Percentiles rank a stretch among this genome's conserved stretches.
These are phyloP conservation scores for Sclerodermus sp. DNA, from an alignment of 2,888 invertebrate species.

Conservation along the genomic window DNA sequence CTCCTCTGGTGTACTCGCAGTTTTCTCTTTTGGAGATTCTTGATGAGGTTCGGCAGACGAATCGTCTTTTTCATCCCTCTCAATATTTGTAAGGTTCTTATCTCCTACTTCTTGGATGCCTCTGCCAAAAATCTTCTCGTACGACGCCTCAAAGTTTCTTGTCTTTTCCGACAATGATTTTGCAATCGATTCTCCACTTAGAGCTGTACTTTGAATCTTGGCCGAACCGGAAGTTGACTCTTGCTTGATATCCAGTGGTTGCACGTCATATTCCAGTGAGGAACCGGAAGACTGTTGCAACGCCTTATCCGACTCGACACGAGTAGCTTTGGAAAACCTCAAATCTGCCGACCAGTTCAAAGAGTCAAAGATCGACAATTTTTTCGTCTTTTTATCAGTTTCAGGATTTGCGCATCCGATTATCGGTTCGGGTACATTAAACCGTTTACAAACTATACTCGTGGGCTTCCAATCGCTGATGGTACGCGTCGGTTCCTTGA, in stretches of 20 bases:
- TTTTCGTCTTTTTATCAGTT: constrained; percentile 68
- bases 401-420: constrained; percentile 57
- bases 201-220: not conserved
- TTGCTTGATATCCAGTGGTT: no score
- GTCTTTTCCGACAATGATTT: constrained; percentile 28
- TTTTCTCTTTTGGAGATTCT: constrained; percentile 14
- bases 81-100: no score
- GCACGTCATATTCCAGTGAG: no score
- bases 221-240: no score
- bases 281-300: no score
- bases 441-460: constrained; percentile 82
- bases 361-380: constrained; percentile 77
- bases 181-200: constrained; percentile 7
- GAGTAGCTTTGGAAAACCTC: constrained; percentile 52
- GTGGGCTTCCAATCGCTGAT: constrained; percentile 80
- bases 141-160: constrained; percentile 38
- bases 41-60: not conserved
- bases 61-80: not conserved
- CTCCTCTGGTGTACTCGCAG: constrained; percentile 54
- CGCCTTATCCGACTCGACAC: no score
- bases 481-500: constrained; percentile 74
- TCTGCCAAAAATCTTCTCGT: constrained; percentile 44
- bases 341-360: constrained; percentile 58
- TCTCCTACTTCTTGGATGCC: constrained; percentile 15
- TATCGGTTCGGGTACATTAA: constrained; percentile 89